Conservation (phyloP, 2,113 vertebrate species). For the Psilopsiagon aymara region DNA sequence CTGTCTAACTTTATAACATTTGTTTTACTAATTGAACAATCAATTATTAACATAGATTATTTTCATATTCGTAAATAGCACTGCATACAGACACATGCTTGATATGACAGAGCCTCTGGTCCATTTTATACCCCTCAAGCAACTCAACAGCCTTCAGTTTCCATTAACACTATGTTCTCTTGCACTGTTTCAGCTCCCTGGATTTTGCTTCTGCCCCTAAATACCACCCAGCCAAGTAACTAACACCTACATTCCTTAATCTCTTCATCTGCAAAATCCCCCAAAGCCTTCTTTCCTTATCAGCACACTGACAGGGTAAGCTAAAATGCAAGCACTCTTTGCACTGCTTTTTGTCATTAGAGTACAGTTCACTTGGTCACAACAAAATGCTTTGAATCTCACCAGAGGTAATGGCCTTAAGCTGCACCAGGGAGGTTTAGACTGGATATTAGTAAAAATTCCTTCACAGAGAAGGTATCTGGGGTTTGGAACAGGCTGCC, state of each 20-base stretch:
- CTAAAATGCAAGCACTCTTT: background rate
- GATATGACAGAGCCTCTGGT: background rate
- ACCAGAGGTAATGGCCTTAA: background rate
- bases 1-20: slow-evolving; percentile 73
- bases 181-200: background rate
- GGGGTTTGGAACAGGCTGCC: background rate
- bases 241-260: background rate
- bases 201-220: background rate
- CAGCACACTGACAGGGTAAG: background rate
- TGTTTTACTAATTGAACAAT: slow-evolving; percentile 79
- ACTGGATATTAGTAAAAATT: background rate
- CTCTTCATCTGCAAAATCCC: background rate
- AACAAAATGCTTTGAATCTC: background rate
- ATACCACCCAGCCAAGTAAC: background rate
- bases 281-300: background rate
- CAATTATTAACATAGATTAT: slow-evolving; percentile 77
- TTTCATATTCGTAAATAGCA: slow-evolving; percentile 20
- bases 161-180: background rate
- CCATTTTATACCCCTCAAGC: background rate
- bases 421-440: background rate
- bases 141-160: background rate
- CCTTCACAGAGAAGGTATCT: background rate
- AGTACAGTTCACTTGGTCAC: background rate
- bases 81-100: background rate
- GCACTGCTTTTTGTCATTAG: background rate